Evolutionary conservation across 2,797 vertebrate genomes (phyloP).

Genomic region (Intellagama lesueurii): DNA sequence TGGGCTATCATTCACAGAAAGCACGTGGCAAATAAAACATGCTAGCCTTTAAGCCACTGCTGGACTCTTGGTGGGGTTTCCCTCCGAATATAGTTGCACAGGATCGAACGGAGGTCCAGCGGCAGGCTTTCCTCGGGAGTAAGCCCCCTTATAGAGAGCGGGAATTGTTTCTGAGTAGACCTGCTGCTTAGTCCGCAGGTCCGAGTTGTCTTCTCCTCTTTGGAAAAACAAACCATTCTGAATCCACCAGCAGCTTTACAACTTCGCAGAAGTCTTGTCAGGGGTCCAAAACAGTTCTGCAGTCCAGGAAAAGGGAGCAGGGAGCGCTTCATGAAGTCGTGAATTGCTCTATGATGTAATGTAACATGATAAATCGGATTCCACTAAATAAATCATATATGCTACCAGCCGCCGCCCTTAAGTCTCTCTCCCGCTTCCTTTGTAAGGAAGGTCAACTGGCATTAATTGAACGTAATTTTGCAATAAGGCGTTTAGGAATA

Average conservation of each 20-base stretch:
- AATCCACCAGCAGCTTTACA: background rate
- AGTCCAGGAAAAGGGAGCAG: too few relatives aligned
- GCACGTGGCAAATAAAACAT: too few relatives aligned
- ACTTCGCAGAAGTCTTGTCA: background rate
- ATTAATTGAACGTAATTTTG: background rate
- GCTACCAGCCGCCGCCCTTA: background rate
- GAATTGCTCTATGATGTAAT: constrained; percentile 11
- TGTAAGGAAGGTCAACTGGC: background rate
- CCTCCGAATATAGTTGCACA: background rate
- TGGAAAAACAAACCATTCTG: background rate
- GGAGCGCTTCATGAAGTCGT: background rate
- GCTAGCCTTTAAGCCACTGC: too few relatives aligned
- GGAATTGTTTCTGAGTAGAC: background rate
- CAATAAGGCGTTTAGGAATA: background rate
- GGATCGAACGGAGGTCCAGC: background rate
- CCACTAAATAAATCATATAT: constrained; percentile 7
- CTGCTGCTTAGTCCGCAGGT: background rate
- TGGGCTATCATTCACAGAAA: too few relatives aligned
- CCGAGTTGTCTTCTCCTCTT: background rate
- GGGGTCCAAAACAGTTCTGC: background rate
- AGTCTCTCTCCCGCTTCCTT: background rate
- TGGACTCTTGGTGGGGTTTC: too few relatives aligned
- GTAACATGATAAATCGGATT: background rate
- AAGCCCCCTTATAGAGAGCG: background rate
- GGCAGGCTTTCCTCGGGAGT: background rate